These are phyloP conservation scores for Anas platyrhynchos DNA, from an alignment of 2,113 vertebrate genomes.

Conservation along the genomic window DNA sequence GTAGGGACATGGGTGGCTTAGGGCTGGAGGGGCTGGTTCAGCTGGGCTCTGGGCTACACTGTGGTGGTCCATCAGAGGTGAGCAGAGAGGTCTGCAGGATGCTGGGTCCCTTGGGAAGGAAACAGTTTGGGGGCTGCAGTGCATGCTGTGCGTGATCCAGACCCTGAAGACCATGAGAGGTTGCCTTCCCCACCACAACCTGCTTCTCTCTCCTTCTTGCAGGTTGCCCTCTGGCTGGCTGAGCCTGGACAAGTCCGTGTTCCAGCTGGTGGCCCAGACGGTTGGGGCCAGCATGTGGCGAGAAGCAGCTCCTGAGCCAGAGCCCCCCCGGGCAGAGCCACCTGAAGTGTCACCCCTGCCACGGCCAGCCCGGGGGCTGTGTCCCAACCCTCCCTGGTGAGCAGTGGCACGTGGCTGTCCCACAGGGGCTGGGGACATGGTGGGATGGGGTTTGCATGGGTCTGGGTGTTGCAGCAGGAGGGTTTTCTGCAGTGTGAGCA, in stretches of 20 bases:
- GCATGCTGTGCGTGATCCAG: not conserved
- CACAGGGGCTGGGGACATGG: not conserved
- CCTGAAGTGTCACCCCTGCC: not conserved
- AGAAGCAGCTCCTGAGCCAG: constrained; percentile 67
- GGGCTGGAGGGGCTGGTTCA: not conserved
- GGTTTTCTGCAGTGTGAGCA: fast-evolving
- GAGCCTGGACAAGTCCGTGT: constrained; percentile 87
- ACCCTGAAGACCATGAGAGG: not conserved
- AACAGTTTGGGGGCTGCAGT: not conserved
- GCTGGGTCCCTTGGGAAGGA: fast-evolving
- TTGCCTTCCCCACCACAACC: fast-evolving
- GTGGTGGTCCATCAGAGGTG: not conserved
- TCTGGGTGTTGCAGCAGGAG: not conserved
- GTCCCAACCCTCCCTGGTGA: constrained; percentile 68
- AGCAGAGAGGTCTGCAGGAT: not conserved
- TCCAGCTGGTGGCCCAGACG: constrained; percentile 88
- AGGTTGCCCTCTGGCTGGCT: constrained; percentile 95
- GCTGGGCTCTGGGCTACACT: not conserved
- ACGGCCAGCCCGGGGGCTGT: not conserved
- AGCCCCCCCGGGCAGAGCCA: not conserved
- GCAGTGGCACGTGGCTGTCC: not conserved
- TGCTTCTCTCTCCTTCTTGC: not conserved
- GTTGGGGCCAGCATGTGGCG: constrained; percentile 82
- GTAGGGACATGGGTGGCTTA: constrained; percentile 54
- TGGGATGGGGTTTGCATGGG: fast-evolving